A percentile compares a stretch with the other conserved stretches of the same genome.
Conservation (phyloP, 2,888 invertebrate species). For the Cactoblastis cactorum region DNA sequence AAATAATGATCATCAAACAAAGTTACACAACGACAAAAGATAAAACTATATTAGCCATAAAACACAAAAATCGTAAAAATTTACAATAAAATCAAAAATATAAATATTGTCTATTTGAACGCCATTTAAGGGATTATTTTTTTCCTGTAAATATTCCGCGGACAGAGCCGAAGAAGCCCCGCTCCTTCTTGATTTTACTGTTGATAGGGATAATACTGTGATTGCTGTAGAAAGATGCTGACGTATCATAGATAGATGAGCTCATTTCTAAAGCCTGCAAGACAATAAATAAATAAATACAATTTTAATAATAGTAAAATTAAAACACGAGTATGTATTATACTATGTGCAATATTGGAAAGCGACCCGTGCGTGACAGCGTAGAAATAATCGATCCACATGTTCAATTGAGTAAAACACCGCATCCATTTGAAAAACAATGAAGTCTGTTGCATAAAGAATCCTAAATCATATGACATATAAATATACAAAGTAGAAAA, state of each 20-base stretch:
- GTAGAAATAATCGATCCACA: too few species aligned
- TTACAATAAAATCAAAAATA: conserved; percentile 5
- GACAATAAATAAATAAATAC: background rate
- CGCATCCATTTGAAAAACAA: too few species aligned
- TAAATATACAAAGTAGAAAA: too few species aligned
- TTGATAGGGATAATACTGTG: conserved; percentile 49
- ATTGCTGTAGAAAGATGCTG: conserved; percentile 62
- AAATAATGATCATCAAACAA: background rate
- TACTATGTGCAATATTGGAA: too few species aligned
- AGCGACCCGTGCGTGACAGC: too few species aligned
- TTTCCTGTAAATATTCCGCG: conserved; percentile 50
- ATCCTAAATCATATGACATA: too few species aligned
- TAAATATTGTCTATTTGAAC: conserved; percentile 16
- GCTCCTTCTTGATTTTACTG: conserved; percentile 41
- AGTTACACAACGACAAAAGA: background rate
- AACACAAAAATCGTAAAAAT: conserved; percentile 4
- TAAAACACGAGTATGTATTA: too few species aligned
- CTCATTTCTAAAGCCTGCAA: conserved; percentile 56
- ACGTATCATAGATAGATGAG: conserved; percentile 64
- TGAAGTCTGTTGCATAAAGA: too few species aligned
- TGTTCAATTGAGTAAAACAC: too few species aligned
- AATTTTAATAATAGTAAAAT: too few species aligned
- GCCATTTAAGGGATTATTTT: conserved; percentile 28
- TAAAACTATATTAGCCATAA: conserved; percentile 5
- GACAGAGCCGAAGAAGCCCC: conserved; percentile 58